Conservation (phyloP, 92 coral and sea anemone species). For the Chrysogorgia sp. region DNA sequence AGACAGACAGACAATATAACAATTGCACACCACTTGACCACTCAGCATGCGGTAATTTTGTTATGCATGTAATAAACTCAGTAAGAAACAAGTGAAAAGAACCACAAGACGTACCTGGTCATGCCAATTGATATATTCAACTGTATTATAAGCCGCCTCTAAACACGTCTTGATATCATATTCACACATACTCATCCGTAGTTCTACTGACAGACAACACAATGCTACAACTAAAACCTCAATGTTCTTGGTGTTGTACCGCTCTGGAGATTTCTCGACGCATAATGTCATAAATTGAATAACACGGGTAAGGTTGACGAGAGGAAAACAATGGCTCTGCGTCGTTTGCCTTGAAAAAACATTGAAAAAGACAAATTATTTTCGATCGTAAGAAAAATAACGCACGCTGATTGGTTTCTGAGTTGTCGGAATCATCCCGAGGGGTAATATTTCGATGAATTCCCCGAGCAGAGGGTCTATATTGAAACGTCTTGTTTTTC, state of each 20-base stretch:
- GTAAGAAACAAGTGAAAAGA: neutral
- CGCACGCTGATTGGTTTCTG: too few relatives aligned
- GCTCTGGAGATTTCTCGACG: constrained; percentile 65
- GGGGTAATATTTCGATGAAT: too few relatives aligned
- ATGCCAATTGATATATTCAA: constrained; percentile 75
- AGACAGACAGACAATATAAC: neutral
- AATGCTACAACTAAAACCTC: constrained; percentile 62
- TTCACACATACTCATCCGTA: constrained; percentile 67
- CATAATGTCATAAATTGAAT: constrained; percentile 79
- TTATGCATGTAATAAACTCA: too few relatives aligned
- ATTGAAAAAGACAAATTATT: neutral
- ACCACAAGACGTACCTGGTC: constrained; percentile 69
- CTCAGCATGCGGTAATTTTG: too few relatives aligned
- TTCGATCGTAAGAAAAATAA: neutral
- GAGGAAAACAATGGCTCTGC: constrained; percentile 50
- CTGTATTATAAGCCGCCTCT: constrained; percentile 69
- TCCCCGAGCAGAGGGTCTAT: too few relatives aligned
- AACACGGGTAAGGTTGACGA: constrained; percentile 65
- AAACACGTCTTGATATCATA: constrained; percentile 85
- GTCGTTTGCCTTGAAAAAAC: neutral
- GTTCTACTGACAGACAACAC: constrained; percentile 77
- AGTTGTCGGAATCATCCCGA: too few relatives aligned
- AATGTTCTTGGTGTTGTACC: constrained; percentile 64
- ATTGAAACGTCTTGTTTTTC: too few relatives aligned
- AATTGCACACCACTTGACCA: too few relatives aligned